Conservation (phyloP, 2,113 vertebrate species). For the Sceloporus undulatus region DNA sequence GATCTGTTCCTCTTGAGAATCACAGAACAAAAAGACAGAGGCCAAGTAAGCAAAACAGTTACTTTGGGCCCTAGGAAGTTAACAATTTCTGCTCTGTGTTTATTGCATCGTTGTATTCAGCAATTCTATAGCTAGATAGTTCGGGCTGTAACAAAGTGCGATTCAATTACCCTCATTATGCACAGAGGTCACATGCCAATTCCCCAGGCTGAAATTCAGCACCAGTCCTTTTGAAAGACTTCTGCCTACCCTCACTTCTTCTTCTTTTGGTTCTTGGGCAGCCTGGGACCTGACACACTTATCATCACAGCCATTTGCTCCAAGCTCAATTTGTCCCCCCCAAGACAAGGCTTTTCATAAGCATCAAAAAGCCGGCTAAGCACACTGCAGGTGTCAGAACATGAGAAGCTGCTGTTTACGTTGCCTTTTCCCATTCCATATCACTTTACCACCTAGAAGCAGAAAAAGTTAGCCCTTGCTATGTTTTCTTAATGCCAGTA, state of each 20-base stretch:
- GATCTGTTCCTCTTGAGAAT: not conserved
- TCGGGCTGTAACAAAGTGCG: slow-evolving; percentile 15
- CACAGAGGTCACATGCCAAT: slow-evolving; percentile 47
- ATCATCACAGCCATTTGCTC: slow-evolving; percentile 24
- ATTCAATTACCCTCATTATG: slow-evolving; percentile 33
- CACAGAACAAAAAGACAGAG: not conserved
- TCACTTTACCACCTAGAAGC: slow-evolving; percentile 3
- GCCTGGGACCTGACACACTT: slow-evolving; percentile 31
- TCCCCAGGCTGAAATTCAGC: slow-evolving; percentile 16
- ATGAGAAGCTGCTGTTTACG: not conserved
- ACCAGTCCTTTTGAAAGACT: slow-evolving; percentile 4
- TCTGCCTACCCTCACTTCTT: slow-evolving; percentile 17
- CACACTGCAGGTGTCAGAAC: slow-evolving; percentile 7
- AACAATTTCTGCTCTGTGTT: not conserved
- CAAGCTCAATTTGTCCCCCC: slow-evolving; percentile 27
- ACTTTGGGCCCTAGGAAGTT: not conserved
- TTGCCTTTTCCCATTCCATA: slow-evolving; percentile 3
- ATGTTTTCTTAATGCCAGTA: not conserved
- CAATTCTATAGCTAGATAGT: slow-evolving; percentile 13
- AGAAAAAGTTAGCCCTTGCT: not conserved
- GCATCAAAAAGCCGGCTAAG: slow-evolving; percentile 17
- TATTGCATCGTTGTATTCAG: not conserved
- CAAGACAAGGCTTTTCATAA: slow-evolving; percentile 1
- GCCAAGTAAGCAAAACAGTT: not conserved
- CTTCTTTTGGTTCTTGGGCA: slow-evolving; percentile 17